Evolutionary conservation across 2,797 vertebrate genomes (phyloP).

Genomic region (Enteromius viviparus): DNA sequence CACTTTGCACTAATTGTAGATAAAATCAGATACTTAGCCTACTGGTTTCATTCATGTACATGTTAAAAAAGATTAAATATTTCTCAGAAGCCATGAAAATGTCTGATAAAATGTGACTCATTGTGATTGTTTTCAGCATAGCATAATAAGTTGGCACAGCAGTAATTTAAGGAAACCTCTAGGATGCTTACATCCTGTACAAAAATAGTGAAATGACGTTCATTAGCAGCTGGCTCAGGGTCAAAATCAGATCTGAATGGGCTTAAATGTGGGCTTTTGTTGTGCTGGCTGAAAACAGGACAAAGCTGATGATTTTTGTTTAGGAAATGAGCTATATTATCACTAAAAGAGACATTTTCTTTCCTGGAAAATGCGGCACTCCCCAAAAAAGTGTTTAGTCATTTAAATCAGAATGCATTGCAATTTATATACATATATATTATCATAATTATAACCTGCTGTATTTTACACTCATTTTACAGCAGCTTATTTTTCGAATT

Average conservation of each 20-base stretch:
- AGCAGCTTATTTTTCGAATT: not conserved
- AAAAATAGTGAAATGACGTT: not conserved
- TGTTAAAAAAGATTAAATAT: not conserved
- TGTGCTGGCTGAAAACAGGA: not conserved
- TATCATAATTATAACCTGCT: not conserved
- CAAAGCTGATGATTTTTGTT: not conserved
- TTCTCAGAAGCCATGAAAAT: not conserved
- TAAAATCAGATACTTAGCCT: not conserved
- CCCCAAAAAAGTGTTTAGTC: not conserved
- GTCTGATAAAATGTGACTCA: not conserved
- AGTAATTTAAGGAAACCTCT: constrained; percentile 4
- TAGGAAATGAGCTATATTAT: not conserved
- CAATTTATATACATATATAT: not conserved
- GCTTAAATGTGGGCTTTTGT: not conserved
- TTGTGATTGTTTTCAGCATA: not conserved
- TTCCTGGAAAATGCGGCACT: not conserved
- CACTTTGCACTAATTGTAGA: not conserved
- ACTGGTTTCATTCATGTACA: not conserved
- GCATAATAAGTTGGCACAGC: not conserved
- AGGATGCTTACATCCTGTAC: not conserved
- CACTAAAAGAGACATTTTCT: not conserved
- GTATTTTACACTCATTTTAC: not conserved
- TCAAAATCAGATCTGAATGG: not conserved
- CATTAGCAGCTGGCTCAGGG: not conserved
- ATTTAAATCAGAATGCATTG: not conserved